These are phyloP conservation scores for Iphiclides podalirius DNA, from an alignment of 2,888 invertebrate genomes.

Conservation along the genomic window DNA sequence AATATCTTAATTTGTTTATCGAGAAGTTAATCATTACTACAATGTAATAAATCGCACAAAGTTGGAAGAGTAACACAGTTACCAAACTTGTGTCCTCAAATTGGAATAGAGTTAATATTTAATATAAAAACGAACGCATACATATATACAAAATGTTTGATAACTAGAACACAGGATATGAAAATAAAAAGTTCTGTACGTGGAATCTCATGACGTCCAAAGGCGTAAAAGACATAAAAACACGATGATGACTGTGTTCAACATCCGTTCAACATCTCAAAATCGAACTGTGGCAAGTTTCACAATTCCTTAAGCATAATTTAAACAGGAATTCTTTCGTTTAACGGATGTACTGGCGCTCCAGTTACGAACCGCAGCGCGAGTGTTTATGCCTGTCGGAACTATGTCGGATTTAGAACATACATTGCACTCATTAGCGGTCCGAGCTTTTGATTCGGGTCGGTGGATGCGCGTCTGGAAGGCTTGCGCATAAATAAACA, in stretches of 20 bases:
- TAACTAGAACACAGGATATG: neutral
- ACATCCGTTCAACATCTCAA: constrained; percentile 15
- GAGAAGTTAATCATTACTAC: too few species aligned
- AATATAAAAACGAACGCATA: too few species aligned
- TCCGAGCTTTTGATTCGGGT: constrained; percentile 38
- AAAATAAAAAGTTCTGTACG: constrained; percentile 5
- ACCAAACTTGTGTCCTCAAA: too few species aligned
- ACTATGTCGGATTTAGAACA: constrained; percentile 51
- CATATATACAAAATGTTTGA: too few species aligned
- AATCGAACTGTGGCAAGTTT: constrained; percentile 22
- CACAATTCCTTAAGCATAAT: constrained; percentile 25
- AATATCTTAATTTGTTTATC: too few species aligned
- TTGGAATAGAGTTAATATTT: too few species aligned
- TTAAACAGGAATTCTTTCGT: constrained; percentile 29
- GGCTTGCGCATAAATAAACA: constrained; percentile 21
- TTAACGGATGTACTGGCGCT: constrained; percentile 48
- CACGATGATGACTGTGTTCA: neutral
- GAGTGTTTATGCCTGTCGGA: constrained; percentile 47
- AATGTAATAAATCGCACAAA: too few species aligned
- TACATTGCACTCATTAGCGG: constrained; percentile 40
- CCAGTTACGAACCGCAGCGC: constrained; percentile 34
- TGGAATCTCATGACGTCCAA: too few species aligned
- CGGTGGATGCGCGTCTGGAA: constrained; percentile 26
- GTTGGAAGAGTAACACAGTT: too few species aligned
- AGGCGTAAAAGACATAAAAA: constrained; percentile 13